Evolutionary conservation across 1,140 invertebrate genomes (phyloP).

Genomic region (Cotesia vestalis): DNA sequence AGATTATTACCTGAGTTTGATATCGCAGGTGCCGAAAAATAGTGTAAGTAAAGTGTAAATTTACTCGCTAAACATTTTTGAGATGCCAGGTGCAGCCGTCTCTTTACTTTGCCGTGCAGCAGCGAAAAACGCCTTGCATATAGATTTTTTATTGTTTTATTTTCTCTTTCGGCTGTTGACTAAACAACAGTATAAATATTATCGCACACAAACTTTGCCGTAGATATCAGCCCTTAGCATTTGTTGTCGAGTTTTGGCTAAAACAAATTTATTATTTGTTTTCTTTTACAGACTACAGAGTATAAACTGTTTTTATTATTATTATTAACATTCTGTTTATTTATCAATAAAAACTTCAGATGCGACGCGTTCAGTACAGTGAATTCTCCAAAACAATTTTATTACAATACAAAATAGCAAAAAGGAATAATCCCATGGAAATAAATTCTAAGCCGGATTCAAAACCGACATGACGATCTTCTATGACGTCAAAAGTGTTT

Average conservation of each 20-base stretch:
- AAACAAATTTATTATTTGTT: not conserved
- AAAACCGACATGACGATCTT: too few species aligned
- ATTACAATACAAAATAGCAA: too few species aligned
- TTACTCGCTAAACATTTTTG: conserved; percentile 27
- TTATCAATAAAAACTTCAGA: too few species aligned
- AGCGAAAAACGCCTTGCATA: not conserved
- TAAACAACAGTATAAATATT: conserved; percentile 20
- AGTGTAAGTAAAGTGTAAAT: conserved; percentile 31
- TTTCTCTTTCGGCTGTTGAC: not conserved
- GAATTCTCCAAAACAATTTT: too few species aligned
- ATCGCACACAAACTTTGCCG: not conserved
- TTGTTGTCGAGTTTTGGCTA: not conserved
- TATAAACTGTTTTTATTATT: too few species aligned
- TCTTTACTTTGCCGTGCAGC: not conserved
- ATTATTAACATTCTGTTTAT: too few species aligned
- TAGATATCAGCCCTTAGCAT: not conserved
- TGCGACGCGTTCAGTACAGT: too few species aligned
- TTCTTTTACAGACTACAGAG: too few species aligned
- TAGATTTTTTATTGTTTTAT: conserved; percentile 10
- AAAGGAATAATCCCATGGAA: too few species aligned
- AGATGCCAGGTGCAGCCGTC: conserved; percentile 24
- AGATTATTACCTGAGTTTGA: too few species aligned
- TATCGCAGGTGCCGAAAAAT: conserved; percentile 29
- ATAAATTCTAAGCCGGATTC: too few species aligned
- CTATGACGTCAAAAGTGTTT: too few species aligned